phyloP scores from a whole-genome alignment of 2,113 vertebrate species.

The Petrocephalus zakoni region DNA sequence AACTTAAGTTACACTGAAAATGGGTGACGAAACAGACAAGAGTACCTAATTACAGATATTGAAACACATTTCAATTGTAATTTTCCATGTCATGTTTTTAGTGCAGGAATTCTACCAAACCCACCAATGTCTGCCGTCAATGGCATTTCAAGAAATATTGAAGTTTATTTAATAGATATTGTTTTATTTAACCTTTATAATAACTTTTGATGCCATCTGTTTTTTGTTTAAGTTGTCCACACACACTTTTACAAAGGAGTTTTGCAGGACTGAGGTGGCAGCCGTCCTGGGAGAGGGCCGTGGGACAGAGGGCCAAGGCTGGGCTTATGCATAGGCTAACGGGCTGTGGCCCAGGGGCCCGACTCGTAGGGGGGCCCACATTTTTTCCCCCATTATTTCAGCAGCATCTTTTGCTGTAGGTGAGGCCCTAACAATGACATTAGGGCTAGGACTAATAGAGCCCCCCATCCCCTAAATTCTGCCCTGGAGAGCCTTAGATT shows the following conservation, averaged over 20 bases:
- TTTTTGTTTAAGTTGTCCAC: not conserved
- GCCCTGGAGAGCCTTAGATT: not conserved
- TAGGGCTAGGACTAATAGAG: no score
- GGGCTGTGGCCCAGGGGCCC: not conserved
- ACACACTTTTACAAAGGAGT: not conserved
- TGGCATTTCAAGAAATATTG: not conserved
- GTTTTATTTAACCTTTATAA: not conserved
- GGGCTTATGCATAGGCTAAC: not conserved
- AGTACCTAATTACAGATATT: not conserved
- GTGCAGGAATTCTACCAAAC: not conserved
- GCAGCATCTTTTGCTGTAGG: not conserved
- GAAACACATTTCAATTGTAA: not conserved
- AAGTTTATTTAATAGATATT: not conserved
- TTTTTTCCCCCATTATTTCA: not conserved
- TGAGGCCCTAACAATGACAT: not conserved
- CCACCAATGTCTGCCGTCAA: not conserved
- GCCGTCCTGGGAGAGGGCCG: not conserved
- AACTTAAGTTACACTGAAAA: not conserved
- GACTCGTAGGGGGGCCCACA: no score
- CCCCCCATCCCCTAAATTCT: not conserved
- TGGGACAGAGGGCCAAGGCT: no score
- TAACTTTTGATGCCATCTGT: not conserved
- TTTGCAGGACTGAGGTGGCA: not conserved
- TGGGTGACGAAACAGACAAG: not conserved
- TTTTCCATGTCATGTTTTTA: not conserved